Conservation (phyloP, 2,888 invertebrate genomes). For the Chloroclysta siterata region DNA sequence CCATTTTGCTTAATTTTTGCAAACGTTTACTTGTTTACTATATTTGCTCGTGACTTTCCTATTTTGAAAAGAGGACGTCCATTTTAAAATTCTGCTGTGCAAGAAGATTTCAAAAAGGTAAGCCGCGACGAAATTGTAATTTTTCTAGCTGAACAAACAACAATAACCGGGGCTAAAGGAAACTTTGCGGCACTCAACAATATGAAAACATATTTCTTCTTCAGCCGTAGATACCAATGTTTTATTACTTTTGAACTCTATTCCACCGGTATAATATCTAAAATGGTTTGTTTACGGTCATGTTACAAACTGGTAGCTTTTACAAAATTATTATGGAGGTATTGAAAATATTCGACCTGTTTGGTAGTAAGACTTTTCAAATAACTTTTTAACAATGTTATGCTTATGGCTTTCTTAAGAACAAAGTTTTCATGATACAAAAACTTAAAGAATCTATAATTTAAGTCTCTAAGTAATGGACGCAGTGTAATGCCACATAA, state of each 20-base stretch:
- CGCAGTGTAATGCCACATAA: too few species aligned
- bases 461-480: too few species aligned
- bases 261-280: conserved; percentile 9
- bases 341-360: conserved; percentile 13
- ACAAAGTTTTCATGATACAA: too few species aligned
- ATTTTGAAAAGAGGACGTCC: not conserved
- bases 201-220: conserved; percentile 35
- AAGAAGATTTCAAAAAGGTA: conserved; percentile 20
- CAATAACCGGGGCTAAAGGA: conserved; percentile 51
- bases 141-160: conserved; percentile 56
- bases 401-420: not conserved
- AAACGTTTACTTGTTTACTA: too few species aligned
- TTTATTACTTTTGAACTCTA: conserved; percentile 17
- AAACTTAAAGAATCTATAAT: too few species aligned
- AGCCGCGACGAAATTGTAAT: conserved; percentile 33
- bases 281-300: conserved; percentile 5
- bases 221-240: conserved; percentile 15
- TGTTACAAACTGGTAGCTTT: conserved; percentile 19
- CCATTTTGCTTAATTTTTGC: too few species aligned
- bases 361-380: conserved; percentile 13
- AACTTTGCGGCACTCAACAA: conserved; percentile 49
- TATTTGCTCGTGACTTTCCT: too few species aligned
- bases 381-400: conserved; percentile 4
- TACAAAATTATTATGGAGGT: conserved; percentile 12
- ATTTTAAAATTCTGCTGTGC: conserved; percentile 14